A percentile compares a stretch with the other conserved stretches of the same genome.
Evolutionary conservation across 2,888 invertebrate species (phyloP).

Genomic region (Anthrax anthrax): DNA sequence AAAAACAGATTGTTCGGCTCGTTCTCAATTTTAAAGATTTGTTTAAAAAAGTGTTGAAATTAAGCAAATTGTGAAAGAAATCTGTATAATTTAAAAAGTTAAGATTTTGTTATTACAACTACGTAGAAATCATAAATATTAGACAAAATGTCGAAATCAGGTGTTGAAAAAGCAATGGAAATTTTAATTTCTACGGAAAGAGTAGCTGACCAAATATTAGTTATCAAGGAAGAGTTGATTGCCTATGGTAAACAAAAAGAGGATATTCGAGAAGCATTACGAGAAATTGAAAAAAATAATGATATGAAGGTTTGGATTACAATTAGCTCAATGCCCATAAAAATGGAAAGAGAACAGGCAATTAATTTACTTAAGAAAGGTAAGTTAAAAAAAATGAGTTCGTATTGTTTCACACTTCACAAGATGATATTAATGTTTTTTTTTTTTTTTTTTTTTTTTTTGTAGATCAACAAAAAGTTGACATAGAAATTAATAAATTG

Average conservation of each 20-base stretch:
- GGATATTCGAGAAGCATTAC: constrained; percentile 25
- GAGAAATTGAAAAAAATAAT: constrained; percentile 22
- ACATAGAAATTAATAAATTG: constrained; percentile 27
- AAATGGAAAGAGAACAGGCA: constrained; percentile 23
- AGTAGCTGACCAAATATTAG: constrained; percentile 29
- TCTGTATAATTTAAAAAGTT: not conserved
- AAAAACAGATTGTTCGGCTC: too few relatives aligned
- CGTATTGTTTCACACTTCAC: too few relatives aligned
- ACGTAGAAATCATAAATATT: not conserved
- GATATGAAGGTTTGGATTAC: constrained; percentile 31
- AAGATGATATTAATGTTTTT: too few relatives aligned
- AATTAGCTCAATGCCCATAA: constrained; percentile 29
- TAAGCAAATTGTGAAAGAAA: too few relatives aligned
- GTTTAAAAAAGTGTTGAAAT: too few relatives aligned
- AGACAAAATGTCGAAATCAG: constrained; percentile 14
- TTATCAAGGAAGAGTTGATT: constrained; percentile 28
- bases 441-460: constrained; percentile 1
- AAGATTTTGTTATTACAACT: too few relatives aligned
- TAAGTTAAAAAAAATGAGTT: too few relatives aligned
- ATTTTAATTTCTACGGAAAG: constrained; percentile 26
- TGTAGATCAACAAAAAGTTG: constrained; percentile 29
- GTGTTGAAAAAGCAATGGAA: constrained; percentile 23
- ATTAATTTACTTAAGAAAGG: constrained; percentile 27
- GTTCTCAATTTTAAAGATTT: too few relatives aligned
- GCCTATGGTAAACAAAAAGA: constrained; percentile 29